Evolutionary conservation across 2,113 vertebrate genomes (phyloP).

Genomic region (Athene noctua): DNA sequence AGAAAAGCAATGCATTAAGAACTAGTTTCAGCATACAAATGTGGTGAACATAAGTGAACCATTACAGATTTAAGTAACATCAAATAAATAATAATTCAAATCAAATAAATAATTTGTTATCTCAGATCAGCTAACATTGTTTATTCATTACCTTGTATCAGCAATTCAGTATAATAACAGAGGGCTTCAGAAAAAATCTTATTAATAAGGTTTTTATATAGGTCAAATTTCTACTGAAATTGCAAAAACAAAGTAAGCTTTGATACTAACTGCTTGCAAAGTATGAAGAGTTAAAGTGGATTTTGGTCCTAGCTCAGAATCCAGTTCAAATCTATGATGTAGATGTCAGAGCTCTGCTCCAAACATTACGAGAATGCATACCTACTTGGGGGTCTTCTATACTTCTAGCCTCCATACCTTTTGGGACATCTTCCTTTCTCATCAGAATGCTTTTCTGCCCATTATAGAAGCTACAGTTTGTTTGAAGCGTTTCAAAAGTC

Average conservation of each 20-base stretch:
- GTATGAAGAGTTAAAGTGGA: background rate
- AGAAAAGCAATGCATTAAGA: background rate
- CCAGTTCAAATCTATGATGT: background rate
- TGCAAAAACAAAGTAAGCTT: background rate
- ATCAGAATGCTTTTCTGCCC: background rate
- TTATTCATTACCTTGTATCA: background rate
- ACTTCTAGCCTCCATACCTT: background rate
- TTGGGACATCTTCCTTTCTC: background rate
- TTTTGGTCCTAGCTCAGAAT: background rate
- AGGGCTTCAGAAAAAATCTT: background rate
- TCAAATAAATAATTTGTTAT: background rate
- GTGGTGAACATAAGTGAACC: background rate
- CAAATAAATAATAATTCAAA: background rate
- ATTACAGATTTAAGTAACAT: background rate
- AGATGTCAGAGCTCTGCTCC: background rate
- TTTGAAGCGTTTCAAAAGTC: background rate
- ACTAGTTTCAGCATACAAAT: background rate
- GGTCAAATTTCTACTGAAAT: background rate
- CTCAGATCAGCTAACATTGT: background rate
- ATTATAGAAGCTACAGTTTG: background rate
- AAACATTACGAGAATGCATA: background rate
- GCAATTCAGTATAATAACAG: background rate
- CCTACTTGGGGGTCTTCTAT: rapidly evolving
- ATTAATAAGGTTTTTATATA: background rate
- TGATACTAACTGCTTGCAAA: background rate